Evolutionary conservation across 1,140 invertebrate genomes (phyloP), one percentile per base, ranked within the genome.

Genomic region (Trachymyrmex septentrionalis): DNA sequence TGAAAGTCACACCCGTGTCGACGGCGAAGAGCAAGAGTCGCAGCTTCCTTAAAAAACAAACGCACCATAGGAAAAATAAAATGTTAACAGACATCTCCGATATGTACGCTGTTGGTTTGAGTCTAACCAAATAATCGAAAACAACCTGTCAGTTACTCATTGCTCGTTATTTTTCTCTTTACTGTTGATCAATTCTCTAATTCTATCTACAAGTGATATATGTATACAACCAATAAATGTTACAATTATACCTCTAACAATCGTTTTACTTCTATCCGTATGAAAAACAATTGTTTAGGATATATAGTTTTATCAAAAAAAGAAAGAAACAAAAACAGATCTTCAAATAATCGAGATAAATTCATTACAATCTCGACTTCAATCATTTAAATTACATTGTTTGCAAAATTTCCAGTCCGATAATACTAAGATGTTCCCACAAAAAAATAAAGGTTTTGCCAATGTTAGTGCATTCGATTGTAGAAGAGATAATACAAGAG

Each of bases 31-130:
- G 61, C 48, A 92, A 91, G 53, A 84, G 16, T 9, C 80, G 67
- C 53, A 86, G 69, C 16, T 57, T 67, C 50, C 59, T 63, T 1
- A 91, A 88, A 9, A 93, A 87, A 57, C 73, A 86, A n/a, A 77
- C 55, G 55, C 72, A 57, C 6, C n/a, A 86, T 5, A 94, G 88
- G 30, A 93, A 89, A 61, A 91, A 69, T 34, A 92, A 93, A 80
- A 72, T 93, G 69, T 16, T 90, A 4, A 21, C 85, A 10, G 87
- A 94, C 21, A 89, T 93, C 10, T 88, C 87, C 0, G 92, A 94
- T n/a, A 94, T 95, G 88, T 94, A 93, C 53, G 94, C 94, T 19
- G 72, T 94, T 55, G 94, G 94, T 73, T 85, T 94, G 38, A 88
- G 93, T 38, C 67, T 84, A 63, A 87, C 66, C 1, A 88, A 77